Percentiles rank a stretch among this genome's conserved stretches.
Evolutionary conservation across 2,113 vertebrate species (phyloP).

Genomic region (Xiphophorus maculatus): DNA sequence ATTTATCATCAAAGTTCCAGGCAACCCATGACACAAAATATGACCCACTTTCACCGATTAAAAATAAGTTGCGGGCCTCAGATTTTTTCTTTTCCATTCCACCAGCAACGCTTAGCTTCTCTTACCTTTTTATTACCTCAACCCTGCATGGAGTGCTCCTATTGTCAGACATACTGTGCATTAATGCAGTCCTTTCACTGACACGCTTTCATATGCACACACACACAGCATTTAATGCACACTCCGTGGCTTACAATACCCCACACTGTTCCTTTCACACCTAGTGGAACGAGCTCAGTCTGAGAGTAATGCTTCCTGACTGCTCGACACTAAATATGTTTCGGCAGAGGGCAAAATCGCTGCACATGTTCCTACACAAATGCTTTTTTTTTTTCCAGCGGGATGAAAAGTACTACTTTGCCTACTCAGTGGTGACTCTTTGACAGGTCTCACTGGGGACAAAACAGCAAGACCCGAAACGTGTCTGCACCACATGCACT

Average conservation of each 20-base stretch:
- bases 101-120: neutral
- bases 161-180: constrained; percentile 12
- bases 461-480: constrained; percentile 51
- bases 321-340: constrained; percentile 60
- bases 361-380: constrained; percentile 69
- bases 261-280: constrained; percentile 12
- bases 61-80: constrained; percentile 8
- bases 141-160: constrained; percentile 2
- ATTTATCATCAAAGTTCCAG: neutral
- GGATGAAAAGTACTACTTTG: constrained; percentile 59
- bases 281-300: constrained; percentile 39
- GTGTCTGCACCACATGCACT: constrained; percentile 34
- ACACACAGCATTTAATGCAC: constrained; percentile 1
- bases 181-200: constrained; percentile 25
- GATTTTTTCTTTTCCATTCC: constrained; percentile 18
- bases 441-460: constrained; percentile 58
- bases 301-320: constrained; percentile 67
- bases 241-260: neutral
- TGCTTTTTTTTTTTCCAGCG: constrained; percentile 66
- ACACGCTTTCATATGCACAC: neutral
- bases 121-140: neutral
- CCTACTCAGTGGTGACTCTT: constrained; percentile 49
- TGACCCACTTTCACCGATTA: constrained; percentile 23
- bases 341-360: constrained; percentile 56
- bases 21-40: neutral